These are phyloP conservation scores for Idaea straminata DNA, from an alignment of 2,888 invertebrate species.

Conservation along the genomic window DNA sequence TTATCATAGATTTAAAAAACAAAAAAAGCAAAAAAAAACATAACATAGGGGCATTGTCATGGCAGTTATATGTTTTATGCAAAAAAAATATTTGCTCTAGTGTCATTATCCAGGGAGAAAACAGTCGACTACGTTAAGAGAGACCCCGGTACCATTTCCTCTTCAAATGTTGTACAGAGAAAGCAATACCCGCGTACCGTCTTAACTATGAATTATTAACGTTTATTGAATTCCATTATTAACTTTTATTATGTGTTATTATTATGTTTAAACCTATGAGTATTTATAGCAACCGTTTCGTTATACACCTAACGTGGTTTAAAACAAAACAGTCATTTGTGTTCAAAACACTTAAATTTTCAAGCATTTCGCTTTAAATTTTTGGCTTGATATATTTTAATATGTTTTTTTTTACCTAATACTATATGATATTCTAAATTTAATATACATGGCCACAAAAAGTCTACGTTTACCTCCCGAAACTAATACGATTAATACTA, in stretches of 20 bases:
- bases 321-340: slow-evolving; percentile 57
- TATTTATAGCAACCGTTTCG: slow-evolving; percentile 67
- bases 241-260: slow-evolving; percentile 29
- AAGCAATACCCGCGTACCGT: no score
- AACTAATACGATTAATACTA: slow-evolving; percentile 36
- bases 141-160: no score
- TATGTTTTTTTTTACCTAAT: slow-evolving; percentile 50
- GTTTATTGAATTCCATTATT: slow-evolving; percentile 9
- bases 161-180: no score
- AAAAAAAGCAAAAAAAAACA: no score
- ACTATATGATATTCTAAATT: slow-evolving; percentile 47
- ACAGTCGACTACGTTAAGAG: no score
- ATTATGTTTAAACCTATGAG: slow-evolving; percentile 63
- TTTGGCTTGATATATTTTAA: slow-evolving; percentile 73
- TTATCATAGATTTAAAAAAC: no score
- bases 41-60: no score
- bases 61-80: no score
- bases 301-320: slow-evolving; percentile 55
- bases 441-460: slow-evolving; percentile 71
- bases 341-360: slow-evolving; percentile 79
- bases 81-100: no score
- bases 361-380: slow-evolving; percentile 77
- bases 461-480: slow-evolving; percentile 50
- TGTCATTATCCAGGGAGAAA: no score
- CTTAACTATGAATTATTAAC: background rate